Conservation (phyloP, 30 jellyfish, hydroid and myxozoan genomes). For the Aurelia coerulea region DNA sequence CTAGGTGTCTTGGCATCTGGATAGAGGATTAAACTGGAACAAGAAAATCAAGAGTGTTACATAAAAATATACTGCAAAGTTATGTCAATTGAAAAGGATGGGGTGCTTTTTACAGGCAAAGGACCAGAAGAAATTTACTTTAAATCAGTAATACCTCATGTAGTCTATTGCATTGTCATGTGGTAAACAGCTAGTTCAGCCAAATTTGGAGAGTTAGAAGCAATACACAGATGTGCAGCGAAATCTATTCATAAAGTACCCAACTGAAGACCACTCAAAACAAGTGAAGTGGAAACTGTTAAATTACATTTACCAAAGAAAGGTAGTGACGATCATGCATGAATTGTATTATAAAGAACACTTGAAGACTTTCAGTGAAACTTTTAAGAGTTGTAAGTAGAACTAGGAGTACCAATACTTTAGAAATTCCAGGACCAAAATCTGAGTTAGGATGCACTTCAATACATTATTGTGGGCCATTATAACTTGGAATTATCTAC, state of each 20-base stretch:
- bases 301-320: too few species aligned
- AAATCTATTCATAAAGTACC: not conserved
- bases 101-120: not conserved
- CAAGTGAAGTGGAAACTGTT: too few species aligned
- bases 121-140: conserved; percentile 1
- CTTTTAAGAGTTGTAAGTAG: too few species aligned
- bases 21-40: not conserved
- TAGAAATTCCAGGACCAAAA: not conserved
- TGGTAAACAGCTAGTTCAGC: too few species aligned
- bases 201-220: too few species aligned
- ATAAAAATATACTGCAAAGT: not conserved
- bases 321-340: too few species aligned
- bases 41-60: not conserved
- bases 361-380: too few species aligned
- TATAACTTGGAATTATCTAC: not conserved
- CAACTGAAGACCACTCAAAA: too few species aligned
- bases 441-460: not conserved
- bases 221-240: not conserved
- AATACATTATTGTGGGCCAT: not conserved
- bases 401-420: too few species aligned
- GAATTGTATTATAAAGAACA: too few species aligned
- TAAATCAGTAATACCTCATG: too few species aligned
- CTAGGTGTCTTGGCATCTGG: conserved; percentile 1
- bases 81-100: not conserved
- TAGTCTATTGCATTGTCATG: too few species aligned